Evolutionary conservation across 2,797 vertebrate genomes (phyloP).

Genomic region (Perodicticus potto): DNA sequence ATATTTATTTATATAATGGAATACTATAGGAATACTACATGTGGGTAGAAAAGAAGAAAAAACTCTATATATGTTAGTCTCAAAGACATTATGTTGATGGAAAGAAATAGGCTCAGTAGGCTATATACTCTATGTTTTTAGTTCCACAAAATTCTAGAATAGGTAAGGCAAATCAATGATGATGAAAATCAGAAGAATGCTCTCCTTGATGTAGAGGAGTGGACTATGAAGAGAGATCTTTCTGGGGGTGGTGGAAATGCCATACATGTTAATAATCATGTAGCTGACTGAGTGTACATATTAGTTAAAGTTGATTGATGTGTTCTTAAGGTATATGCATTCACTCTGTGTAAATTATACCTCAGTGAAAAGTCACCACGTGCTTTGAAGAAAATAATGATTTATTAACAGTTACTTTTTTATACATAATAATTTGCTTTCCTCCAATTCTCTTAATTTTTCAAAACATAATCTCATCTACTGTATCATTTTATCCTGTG

Average conservation of each 20-base stretch:
- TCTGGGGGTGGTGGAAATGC: neutral
- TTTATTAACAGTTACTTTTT: neutral
- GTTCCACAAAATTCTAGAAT: neutral
- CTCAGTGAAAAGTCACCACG: neutral
- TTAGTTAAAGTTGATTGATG: neutral
- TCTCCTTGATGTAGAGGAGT: neutral
- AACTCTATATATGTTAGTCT: neutral
- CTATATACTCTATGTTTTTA: neutral
- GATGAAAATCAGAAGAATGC: neutral
- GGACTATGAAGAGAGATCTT: neutral
- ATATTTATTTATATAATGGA: neutral
- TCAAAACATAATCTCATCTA: neutral
- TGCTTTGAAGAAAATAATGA: conserved; percentile 45
- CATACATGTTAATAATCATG: neutral
- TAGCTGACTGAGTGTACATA: neutral
- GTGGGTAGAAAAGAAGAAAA: neutral
- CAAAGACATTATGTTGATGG: neutral
- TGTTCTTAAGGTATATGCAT: neutral
- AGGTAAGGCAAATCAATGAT: neutral
- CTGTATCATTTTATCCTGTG: conserved; percentile 7
- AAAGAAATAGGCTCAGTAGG: neutral
- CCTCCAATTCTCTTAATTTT: conserved; percentile 10
- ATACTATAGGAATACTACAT: neutral
- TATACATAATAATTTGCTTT: neutral
- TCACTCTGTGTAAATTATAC: conserved; percentile 48